These are phyloP conservation scores for Cyprinodon diabolis DNA, from an alignment of 2,797 vertebrate species.

Conservation along the genomic window DNA sequence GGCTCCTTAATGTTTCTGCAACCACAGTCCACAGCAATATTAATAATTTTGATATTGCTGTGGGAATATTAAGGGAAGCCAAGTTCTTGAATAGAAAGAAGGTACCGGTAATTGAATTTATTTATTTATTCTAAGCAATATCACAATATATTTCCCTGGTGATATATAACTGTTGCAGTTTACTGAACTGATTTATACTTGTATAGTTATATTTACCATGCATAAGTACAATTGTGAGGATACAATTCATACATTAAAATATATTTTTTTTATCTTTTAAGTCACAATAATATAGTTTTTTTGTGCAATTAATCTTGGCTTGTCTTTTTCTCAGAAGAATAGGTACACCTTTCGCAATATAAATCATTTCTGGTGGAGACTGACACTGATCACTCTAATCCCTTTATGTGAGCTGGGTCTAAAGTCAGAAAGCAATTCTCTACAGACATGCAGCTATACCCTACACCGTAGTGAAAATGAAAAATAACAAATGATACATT, in stretches of 20 bases:
- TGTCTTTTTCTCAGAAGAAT: slow-evolving; percentile 60
- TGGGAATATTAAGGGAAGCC: slow-evolving; percentile 26
- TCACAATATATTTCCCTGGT: slow-evolving; percentile 64
- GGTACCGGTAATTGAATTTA: slow-evolving; percentile 61
- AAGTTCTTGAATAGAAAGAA: slow-evolving; percentile 49
- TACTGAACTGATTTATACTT: slow-evolving; percentile 42
- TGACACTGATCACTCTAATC: slow-evolving; percentile 69
- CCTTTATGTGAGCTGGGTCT: slow-evolving; percentile 52
- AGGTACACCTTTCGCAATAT: slow-evolving; percentile 49
- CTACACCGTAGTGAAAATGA: slow-evolving; percentile 12
- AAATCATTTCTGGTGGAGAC: slow-evolving; percentile 53
- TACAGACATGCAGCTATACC: slow-evolving; percentile 18
- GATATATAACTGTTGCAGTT: slow-evolving; percentile 52
- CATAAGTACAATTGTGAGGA: slow-evolving; percentile 50
- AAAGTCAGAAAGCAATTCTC: slow-evolving; percentile 40
- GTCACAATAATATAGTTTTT: slow-evolving; percentile 46
- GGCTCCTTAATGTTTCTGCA: slow-evolving; percentile 46
- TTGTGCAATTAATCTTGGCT: slow-evolving; percentile 67
- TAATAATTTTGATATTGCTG: slow-evolving; percentile 57
- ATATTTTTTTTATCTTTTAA: slow-evolving; percentile 40
- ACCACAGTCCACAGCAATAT: slow-evolving; percentile 42
- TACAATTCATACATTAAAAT: slow-evolving; percentile 34
- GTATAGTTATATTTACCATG: slow-evolving; percentile 9
- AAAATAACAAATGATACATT: slow-evolving; percentile 8
- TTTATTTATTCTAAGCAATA: slow-evolving; percentile 70